Conservation (phyloP, 2,797 vertebrate species). For the Staurois parvus region DNA sequence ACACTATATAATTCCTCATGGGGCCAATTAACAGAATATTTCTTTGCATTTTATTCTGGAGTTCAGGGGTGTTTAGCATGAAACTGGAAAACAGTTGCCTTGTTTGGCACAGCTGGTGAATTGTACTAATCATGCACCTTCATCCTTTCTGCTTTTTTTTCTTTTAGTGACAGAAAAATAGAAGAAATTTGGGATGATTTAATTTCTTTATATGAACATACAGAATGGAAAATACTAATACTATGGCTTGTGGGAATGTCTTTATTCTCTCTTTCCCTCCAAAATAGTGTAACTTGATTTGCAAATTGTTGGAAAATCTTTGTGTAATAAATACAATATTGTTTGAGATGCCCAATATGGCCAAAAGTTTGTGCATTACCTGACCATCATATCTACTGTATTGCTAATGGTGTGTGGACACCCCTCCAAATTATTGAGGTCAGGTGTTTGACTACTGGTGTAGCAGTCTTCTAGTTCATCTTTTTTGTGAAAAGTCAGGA, state of each 20-base stretch:
- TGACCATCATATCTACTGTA: too few relatives aligned
- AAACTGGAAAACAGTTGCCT: slow-evolving; percentile 48
- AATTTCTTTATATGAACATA: not conserved
- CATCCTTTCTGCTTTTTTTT: slow-evolving; percentile 14
- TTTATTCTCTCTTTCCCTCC: not conserved
- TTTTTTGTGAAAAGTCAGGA: too few relatives aligned
- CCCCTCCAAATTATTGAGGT: not conserved
- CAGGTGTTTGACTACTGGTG: too few relatives aligned
- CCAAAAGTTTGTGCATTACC: too few relatives aligned
- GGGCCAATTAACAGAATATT: slow-evolving; percentile 61
- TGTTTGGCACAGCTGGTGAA: slow-evolving; percentile 34
- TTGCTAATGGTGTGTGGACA: too few relatives aligned
- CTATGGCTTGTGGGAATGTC: not conserved
- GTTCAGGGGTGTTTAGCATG: slow-evolving; percentile 58
- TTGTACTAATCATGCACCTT: slow-evolving; percentile 47
- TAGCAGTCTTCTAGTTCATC: too few relatives aligned
- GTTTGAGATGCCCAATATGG: not conserved
- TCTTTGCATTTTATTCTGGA: slow-evolving; percentile 52
- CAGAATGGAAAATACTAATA: not conserved
- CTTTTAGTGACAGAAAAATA: not conserved
- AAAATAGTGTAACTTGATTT: not conserved
- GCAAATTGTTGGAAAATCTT: not conserved
- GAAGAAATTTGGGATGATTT: slow-evolving; percentile 17
- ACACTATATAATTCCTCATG: slow-evolving; percentile 57
- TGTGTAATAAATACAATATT: not conserved